Base-by-base conservation (phyloP, 2,113 vertebrate genomes). In the Takifugu bimaculatus region DNA sequence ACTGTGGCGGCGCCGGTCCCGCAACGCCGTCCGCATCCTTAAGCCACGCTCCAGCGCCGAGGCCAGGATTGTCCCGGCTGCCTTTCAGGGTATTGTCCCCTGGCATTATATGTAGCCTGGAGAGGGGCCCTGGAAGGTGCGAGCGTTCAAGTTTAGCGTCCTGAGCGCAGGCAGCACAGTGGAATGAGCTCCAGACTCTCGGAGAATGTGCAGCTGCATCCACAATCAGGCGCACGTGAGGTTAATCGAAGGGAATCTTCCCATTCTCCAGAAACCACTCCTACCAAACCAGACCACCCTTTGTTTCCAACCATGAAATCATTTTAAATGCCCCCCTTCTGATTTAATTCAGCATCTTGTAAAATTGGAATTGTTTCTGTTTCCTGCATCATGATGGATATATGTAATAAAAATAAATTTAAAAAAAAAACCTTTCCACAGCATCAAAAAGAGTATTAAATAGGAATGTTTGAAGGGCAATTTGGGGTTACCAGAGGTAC, bases 41-140 rank as follows among this genome's bases (percentile, higher is more conserved):
- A 56, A 58, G 58, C 28, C 75, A 72, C 51, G 68, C 70, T 45
- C 75, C 53, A 15, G 14, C 15, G 3, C 26, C 2, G n/a, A 28
- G 57, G 35, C 73, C 64, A 56, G 32, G 43, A 68, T 81, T 74
- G 75, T 32, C 64, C 74, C 10, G 57, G 68, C 64, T 64, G 69
- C 50, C 67, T 53, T 78, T 83, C 72, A 78, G 11, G 42, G 68
- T 35, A 59, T 75, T 74, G 77, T 79, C 70, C 51, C 28, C 65
- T 11, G 26, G 70, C 80, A 88, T 85, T 66, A 49, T 44, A 28
- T 48, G 48, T 5, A 50, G 80, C 69, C 56, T 27, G 0, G 56
- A 72, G 43, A 0, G 45, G 63, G 60, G 14, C 63, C 57, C 70
- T 27, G 54, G 11, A 60, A 49, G 15, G 39, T 2, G 27, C 27